Evolutionary conservation across 2,888 invertebrate genomes (phyloP).

Genomic region (Embidobia sp.): DNA sequence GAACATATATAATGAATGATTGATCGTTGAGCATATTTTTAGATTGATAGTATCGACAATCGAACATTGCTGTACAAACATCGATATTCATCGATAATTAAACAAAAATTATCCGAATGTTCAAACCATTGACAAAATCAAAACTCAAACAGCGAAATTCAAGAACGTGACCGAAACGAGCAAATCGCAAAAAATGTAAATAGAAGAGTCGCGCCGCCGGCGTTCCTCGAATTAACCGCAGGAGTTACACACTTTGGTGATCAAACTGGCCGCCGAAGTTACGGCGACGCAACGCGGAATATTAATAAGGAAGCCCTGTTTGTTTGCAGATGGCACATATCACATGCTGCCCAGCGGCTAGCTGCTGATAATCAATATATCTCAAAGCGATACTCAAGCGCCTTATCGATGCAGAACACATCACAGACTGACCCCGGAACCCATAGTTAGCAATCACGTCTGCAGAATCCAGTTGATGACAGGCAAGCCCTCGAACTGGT

Average conservation of each 20-base stretch:
- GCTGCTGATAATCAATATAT: constrained; percentile 84
- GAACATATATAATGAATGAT: too few relatives aligned
- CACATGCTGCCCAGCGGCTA: constrained; percentile 85
- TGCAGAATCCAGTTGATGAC: constrained; percentile 84
- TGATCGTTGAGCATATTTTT: too few relatives aligned
- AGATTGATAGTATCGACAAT: too few relatives aligned
- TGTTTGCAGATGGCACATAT: constrained; percentile 83
- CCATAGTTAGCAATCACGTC: constrained; percentile 84
- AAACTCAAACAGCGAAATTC: too few relatives aligned
- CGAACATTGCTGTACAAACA: too few relatives aligned
- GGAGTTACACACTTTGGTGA: constrained; percentile 15
- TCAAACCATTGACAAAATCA: too few relatives aligned
- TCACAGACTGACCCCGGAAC: constrained; percentile 84
- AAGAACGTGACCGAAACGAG: too few relatives aligned
- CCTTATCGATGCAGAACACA: constrained; percentile 85
- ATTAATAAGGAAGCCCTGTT: constrained; percentile 45
- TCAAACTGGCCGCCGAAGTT: constrained; percentile 26
- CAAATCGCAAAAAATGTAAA: too few relatives aligned
- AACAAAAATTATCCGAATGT: too few relatives aligned
- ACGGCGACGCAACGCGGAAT: constrained; percentile 23
- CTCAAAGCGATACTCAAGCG: constrained; percentile 83
- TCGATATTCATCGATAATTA: too few relatives aligned
- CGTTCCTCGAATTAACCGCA: constrained; percentile 16
- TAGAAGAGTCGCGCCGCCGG: too few relatives aligned
- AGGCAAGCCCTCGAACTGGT: constrained; percentile 79